Percentiles rank a stretch among this genome's conserved stretches.
Evolutionary conservation across 2,797 vertebrate genomes (phyloP).

Genomic region (Gambusia yucatana): DNA sequence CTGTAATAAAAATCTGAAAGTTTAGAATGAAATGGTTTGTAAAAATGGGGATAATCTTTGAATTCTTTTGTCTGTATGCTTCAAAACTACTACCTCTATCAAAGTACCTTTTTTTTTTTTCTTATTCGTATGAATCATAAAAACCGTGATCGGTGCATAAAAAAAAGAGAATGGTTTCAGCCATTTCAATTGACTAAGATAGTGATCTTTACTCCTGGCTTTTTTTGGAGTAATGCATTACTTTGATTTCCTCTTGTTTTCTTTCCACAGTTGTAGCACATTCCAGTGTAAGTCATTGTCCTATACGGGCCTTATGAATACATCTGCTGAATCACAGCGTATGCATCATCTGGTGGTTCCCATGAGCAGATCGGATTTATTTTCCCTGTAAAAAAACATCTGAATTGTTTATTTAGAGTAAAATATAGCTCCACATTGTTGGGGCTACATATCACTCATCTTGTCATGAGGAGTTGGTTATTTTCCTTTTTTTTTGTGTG

Average conservation of each 20-base stretch:
- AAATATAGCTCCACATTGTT: conserved; percentile 19
- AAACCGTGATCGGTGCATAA: not conserved
- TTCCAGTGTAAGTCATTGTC: conserved; percentile 72
- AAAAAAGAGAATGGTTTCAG: conserved; percentile 14
- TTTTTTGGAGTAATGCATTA: conserved; percentile 18
- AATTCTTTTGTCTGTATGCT: not conserved
- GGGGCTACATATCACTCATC: conserved; percentile 44
- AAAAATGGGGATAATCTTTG: not conserved
- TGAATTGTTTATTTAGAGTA: conserved; percentile 23
- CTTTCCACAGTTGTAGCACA: conserved; percentile 65
- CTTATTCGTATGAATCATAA: not conserved
- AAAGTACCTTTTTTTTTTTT: not conserved
- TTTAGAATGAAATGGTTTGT: not conserved
- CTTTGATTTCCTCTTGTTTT: conserved; percentile 27
- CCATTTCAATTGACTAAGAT: conserved; percentile 39
- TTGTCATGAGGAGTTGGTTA: conserved; percentile 9
- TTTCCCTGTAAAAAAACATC: conserved; percentile 2
- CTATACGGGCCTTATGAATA: conserved; percentile 73
- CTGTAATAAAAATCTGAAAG: not conserved
- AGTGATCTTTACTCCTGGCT: conserved; percentile 24
- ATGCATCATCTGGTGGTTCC: conserved; percentile 23
- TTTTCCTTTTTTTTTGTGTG: conserved; percentile 1
- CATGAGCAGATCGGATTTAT: not conserved
- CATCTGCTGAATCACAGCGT: conserved; percentile 46
- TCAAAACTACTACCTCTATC: not conserved